Base-by-base conservation (phyloP, 2,113 vertebrate genomes). In the Calypte anna region DNA sequence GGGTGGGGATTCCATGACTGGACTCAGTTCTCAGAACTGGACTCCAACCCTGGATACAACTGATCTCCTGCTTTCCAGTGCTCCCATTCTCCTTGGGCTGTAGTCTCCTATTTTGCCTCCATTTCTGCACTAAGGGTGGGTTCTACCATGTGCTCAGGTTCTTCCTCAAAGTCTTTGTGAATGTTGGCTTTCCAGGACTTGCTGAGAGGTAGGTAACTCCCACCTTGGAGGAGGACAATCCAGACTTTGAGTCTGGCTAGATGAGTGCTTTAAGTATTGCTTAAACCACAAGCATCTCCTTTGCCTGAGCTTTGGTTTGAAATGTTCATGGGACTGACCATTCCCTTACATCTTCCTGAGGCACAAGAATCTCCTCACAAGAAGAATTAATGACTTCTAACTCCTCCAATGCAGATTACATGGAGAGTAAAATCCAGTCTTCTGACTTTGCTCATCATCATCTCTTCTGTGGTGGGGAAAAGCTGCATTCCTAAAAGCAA, bases 281-380 rank as follows among this genome's bases (percentile, higher is more conserved):
- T 46, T 66, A 85, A 58, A 80, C 38, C 16, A 43, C 4, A 14
- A 77, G 13, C 6, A 36, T 17, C 2, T 27, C 5, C 14, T 25
- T 18, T 13, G 9, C 9, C 16, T 55, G 38, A 76, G 18, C 12
- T 57, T 44, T 54, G 21, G 40, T 58, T 13, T 31, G 72, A 77
- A 69, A 13, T 1, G 0, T 68, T 55, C 9, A 9, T 0, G 4
- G 40, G 14, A 62, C 43, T 2, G 8, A 6, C 43, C 27, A 22
- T 64, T 76, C 51, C 11, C n/a, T 66, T 21, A 40, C 16, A 77
- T 20, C 33, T 66, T 64, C 70, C 54, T 0, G 0, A 19, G 19
- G 21, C 51, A 82, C 58, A 83, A 62, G 5, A 15, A n/a, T 5
- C 46, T 74, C 17, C 36, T 73, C 8, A 2, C 22, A 55, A 50